Percentiles rank a stretch among this genome's conserved stretches.
phyloP scores from a whole-genome alignment of 2,888 invertebrate genomes.

The Eupithecia pulchellata region DNA sequence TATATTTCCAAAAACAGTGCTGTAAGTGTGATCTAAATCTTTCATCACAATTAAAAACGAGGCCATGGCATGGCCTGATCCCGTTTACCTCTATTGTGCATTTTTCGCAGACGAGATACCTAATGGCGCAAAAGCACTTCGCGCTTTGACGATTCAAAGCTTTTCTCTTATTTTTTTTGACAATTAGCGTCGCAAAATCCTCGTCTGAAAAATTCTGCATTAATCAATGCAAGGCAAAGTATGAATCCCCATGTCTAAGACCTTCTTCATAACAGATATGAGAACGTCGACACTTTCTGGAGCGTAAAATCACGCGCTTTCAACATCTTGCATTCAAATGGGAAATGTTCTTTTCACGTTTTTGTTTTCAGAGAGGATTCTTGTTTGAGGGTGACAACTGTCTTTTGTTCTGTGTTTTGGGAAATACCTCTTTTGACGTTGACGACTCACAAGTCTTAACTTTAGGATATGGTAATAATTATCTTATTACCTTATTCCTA shows the following conservation, averaged over 20 bases:
- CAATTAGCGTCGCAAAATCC: background rate
- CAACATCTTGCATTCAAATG: conserved; percentile 39
- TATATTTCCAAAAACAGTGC: too few species aligned
- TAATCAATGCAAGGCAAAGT: conserved; percentile 26
- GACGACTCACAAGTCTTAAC: background rate
- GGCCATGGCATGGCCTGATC: too few species aligned
- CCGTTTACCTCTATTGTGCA: too few species aligned
- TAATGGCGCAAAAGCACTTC: too few species aligned
- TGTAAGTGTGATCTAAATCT: too few species aligned
- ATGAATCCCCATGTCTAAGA: conserved; percentile 28
- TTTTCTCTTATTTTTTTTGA: background rate
- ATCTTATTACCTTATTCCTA: too few species aligned
- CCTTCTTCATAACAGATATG: conserved; percentile 25
- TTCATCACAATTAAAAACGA: too few species aligned
- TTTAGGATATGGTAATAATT: background rate
- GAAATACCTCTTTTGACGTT: background rate
- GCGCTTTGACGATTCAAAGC: background rate
- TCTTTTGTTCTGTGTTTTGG: conserved; percentile 14
- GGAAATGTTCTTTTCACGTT: conserved; percentile 29
- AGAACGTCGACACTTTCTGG: conserved; percentile 38
- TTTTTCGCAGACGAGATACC: too few species aligned
- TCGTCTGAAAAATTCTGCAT: conserved; percentile 16
- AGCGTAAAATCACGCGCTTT: conserved; percentile 38
- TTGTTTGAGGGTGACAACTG: background rate
- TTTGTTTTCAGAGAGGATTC: conserved; percentile 19